Conservation (phyloP, 1,140 invertebrate genomes). For the Meteorus sp. region DNA sequence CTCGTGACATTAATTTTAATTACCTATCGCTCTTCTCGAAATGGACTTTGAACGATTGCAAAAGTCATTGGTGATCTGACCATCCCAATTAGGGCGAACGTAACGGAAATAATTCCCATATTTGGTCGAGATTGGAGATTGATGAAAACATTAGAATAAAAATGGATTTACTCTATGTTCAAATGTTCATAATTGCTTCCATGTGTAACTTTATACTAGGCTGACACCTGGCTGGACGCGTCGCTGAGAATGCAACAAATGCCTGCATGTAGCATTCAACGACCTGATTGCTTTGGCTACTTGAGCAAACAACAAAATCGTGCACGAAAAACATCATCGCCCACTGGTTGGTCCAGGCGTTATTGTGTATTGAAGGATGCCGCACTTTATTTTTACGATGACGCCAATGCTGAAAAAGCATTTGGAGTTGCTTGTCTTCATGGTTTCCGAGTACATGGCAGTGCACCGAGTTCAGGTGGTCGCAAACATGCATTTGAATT, state of each 20-base stretch:
- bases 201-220: constrained; percentile 62
- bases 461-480: constrained; percentile 68
- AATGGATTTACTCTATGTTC: no score
- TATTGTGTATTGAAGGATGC: constrained; percentile 96
- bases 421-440: constrained; percentile 93
- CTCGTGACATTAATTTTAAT: no score
- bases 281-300: constrained; percentile 90
- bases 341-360: constrained; percentile 76
- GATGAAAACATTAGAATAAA: no score
- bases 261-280: constrained; percentile 70
- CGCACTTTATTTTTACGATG: constrained; percentile 91
- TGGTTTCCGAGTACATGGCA: constrained; percentile 87
- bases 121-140: no score
- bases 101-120: no score
- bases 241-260: constrained; percentile 70
- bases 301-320: constrained; percentile 75
- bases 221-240: constrained; percentile 77
- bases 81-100: no score
- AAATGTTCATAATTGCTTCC: no score
- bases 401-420: constrained; percentile 81
- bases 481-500: constrained; percentile 91
- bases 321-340: constrained; percentile 69
- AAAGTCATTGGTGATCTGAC: no score
- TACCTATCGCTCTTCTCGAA: no score
- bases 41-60: no score